Evolutionary conservation across 2,113 vertebrate species (phyloP).

Genomic region (Eurystomus gularis): DNA sequence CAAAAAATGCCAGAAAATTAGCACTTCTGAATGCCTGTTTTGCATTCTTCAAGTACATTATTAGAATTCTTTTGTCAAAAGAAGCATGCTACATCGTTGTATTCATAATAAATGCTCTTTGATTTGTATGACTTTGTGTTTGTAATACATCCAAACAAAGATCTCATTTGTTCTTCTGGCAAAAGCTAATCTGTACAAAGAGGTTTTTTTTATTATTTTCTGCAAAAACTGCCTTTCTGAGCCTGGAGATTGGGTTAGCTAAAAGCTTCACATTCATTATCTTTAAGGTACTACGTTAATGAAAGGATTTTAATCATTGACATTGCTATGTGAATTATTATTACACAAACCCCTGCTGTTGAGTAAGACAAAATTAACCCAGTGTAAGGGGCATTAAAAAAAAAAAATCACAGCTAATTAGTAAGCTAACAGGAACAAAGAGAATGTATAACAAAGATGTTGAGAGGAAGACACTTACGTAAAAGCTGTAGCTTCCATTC

Average conservation of each 20-base stretch:
- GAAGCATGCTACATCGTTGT: conserved; percentile 47
- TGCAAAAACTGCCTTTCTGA: conserved; percentile 67
- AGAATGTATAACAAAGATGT: conserved; percentile 75
- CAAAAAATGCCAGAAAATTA: conserved; percentile 65
- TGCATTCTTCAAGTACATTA: conserved; percentile 68
- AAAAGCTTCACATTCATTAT: conserved; percentile 79
- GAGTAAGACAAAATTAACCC: conserved; percentile 85
- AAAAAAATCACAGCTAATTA: conserved; percentile 82
- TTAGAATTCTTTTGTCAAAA: conserved; percentile 69
- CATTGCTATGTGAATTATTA: conserved; percentile 82
- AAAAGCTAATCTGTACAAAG: conserved; percentile 62
- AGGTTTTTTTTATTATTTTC: conserved; percentile 48
- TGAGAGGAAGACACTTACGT: conserved; percentile 60
- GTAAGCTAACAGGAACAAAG: conserved; percentile 81
- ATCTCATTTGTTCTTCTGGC: conserved; percentile 64
- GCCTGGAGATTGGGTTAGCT: conserved; percentile 69
- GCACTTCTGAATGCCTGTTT: conserved; percentile 61
- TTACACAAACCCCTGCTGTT: conserved; percentile 84
- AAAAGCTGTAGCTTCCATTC: conserved; percentile 51
- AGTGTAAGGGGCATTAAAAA: conserved; percentile 79
- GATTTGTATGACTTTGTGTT: conserved; percentile 68
- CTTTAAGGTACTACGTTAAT: conserved; percentile 83
- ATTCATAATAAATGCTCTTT: conserved; percentile 73
- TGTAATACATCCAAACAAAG: conserved; percentile 64
- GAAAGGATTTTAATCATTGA: conserved; percentile 84